Conservation (phyloP, 1,140 invertebrate genomes). For the Lepidurus packardi region DNA sequence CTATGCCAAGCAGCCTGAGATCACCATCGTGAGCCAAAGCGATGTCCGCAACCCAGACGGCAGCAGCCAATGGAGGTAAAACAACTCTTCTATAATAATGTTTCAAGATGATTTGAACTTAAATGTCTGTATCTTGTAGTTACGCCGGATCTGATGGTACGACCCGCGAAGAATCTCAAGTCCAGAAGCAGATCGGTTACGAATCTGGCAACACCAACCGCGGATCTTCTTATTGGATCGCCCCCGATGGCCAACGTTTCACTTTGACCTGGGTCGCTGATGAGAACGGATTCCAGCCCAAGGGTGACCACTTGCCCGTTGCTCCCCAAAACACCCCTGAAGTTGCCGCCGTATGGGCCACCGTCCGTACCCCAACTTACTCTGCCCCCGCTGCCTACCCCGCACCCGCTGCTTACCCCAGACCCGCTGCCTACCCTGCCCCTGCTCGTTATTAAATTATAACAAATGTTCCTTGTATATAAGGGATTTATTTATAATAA, state of each 20-base stretch:
- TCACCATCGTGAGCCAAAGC: no score
- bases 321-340: background rate
- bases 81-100: no score
- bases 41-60: no score
- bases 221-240: conserved; percentile 33
- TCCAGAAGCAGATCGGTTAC: conserved; percentile 27
- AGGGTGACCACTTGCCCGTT: conserved; percentile 34
- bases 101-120: background rate
- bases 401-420: no score
- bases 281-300: conserved; percentile 35
- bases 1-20: background rate
- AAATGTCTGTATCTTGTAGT: background rate
- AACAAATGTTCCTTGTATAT: background rate
- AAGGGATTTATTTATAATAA: conserved; percentile 7
- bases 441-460: conserved; percentile 9
- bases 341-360: background rate
- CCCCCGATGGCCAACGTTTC: conserved; percentile 33
- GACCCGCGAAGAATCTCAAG: background rate
- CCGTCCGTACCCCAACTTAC: background rate
- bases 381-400: background rate
- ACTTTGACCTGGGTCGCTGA: conserved; percentile 33
- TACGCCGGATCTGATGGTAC: background rate
- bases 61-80: background rate
- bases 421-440: background rate
- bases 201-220: conserved; percentile 27